Base-by-base conservation (phyloP, 2,888 invertebrate species). In the Phengaris alcon region DNA sequence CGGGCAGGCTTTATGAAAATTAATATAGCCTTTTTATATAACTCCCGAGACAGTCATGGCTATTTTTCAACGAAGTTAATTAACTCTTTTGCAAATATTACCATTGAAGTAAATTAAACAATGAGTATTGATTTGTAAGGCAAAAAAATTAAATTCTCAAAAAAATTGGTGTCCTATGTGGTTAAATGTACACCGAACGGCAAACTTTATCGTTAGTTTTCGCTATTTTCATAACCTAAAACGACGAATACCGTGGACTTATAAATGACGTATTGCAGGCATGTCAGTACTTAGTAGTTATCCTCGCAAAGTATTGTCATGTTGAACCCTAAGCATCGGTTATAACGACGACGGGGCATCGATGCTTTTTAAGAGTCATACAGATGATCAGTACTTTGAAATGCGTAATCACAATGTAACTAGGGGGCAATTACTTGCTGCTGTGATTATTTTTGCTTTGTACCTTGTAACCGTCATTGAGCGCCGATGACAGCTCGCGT, bases 401-500 rank as follows among this genome's bases (percentile, higher is more conserved):
- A 48, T 69, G 55, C 70, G 70, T 69, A 75, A 68, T 73, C 55
- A 51, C 68, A 76, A 74, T 68, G 74, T 57, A 35, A 0, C 35
- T 35, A 75, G 55, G 72, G 48, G 48, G 74, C 75, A 75, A 75
- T 77, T 69, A 55, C 72, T 51, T 73, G 74, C 73, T 75, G 72
- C 68, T 77, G 75, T 54, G 74, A 77, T 77, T 75, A 84, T 86
- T 88, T 88, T 87, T 87, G 83, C 82, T 84, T 84, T 81, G 84
- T 84, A 82, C 84, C 83, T 82, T 82, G 84, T 85, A 85, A 86
- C 85, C 86, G 86, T 90, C 89, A 89, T 88, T 87, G 87, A 85
- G 75, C 83, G 75, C 83, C 86, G 87, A 87, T 90, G 91, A 88
- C 89, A 88, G 87, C 86, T 84, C 87, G 85, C 86, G 87, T 84